Percentiles rank a stretch among this genome's conserved stretches.
Conservation (phyloP, 2,888 invertebrate species). For the Arge pagana region DNA sequence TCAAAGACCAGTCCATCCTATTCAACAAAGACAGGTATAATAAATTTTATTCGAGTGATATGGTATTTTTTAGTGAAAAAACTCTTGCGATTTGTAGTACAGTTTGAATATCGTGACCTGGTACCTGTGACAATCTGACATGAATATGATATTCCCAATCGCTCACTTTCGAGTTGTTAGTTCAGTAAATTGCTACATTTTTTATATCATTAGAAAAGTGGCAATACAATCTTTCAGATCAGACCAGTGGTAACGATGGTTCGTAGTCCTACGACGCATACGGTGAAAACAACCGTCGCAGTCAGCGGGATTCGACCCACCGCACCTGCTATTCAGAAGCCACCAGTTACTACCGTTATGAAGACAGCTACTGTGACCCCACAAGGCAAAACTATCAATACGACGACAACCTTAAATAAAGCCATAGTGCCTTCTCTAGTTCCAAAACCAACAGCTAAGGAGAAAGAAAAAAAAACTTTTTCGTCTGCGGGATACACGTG, state of each 20-base stretch:
- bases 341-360: constrained; percentile 46
- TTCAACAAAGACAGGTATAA: constrained; percentile 64
- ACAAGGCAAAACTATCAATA: constrained; percentile 51
- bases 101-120: too few species aligned
- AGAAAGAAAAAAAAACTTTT: constrained; percentile 76
- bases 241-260: constrained; percentile 53
- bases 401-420: constrained; percentile 60
- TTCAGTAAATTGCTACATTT: constrained; percentile 13
- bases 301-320: constrained; percentile 43
- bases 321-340: constrained; percentile 44
- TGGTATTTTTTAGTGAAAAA: too few species aligned
- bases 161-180: too few species aligned
- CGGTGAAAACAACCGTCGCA: constrained; percentile 52
- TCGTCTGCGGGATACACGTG: constrained; percentile 63
- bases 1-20: constrained; percentile 61
- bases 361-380: constrained; percentile 46
- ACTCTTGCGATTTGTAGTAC: too few species aligned
- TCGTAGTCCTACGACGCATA: constrained; percentile 47
- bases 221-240: constrained; percentile 39
- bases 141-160: too few species aligned
- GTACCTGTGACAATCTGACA: too few species aligned
- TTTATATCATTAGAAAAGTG: constrained; percentile 18
- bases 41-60: too few species aligned
- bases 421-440: constrained; percentile 62
- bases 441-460: constrained; percentile 70